Evolutionary conservation across 2,888 invertebrate species (phyloP).

Genomic region (Orchestes rusci): DNA sequence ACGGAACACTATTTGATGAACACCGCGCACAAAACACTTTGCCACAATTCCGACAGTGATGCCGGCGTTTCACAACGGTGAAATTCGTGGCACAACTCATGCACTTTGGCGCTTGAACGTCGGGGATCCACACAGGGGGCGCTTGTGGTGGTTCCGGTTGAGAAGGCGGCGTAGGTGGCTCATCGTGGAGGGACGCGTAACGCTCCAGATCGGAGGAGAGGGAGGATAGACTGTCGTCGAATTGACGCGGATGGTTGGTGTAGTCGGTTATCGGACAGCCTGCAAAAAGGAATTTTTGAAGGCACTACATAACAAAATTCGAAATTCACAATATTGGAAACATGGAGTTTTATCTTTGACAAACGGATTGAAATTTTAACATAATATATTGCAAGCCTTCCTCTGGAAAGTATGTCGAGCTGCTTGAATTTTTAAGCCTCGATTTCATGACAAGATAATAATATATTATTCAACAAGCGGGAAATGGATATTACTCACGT

Average conservation of each 20-base stretch:
- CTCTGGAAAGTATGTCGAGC: no score
- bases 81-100: slow-evolving; percentile 90
- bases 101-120: slow-evolving; percentile 84
- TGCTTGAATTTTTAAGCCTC: no score
- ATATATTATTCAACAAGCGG: no score
- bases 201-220: slow-evolving; percentile 29
- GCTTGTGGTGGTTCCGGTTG: slow-evolving; percentile 30
- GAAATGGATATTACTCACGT: no score
- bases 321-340: no score
- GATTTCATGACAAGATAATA: no score
- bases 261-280: slow-evolving; percentile 35
- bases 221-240: slow-evolving; percentile 24
- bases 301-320: no score
- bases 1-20: slow-evolving; percentile 85
- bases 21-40: slow-evolving; percentile 93
- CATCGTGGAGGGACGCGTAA: slow-evolving; percentile 31
- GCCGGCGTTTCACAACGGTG: slow-evolving; percentile 89
- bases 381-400: no score
- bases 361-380: no score
- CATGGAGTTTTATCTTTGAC: no score
- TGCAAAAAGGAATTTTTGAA: no score
- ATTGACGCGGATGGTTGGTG: slow-evolving; percentile 31
- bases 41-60: slow-evolving; percentile 97
- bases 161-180: background rate
- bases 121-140: slow-evolving; percentile 92